Evolutionary conservation across 2,797 vertebrate genomes (phyloP).

Genomic region (Mormyrops boulengeri): DNA sequence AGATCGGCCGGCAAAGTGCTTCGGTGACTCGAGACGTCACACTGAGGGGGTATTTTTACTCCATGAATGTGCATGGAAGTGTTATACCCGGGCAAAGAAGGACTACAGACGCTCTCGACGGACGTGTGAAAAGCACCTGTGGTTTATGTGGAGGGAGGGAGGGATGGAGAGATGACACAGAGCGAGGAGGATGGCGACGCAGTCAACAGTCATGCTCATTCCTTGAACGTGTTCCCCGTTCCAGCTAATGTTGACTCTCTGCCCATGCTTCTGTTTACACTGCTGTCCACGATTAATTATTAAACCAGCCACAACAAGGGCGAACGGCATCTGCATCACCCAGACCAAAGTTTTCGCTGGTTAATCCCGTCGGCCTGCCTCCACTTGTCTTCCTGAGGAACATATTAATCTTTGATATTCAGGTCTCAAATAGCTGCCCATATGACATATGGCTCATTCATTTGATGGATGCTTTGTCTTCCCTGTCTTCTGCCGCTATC

Average conservation of each 20-base stretch:
- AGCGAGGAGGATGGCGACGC: background rate
- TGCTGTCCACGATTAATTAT: slow-evolving; percentile 10
- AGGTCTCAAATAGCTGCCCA: background rate
- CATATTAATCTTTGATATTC: slow-evolving; percentile 8
- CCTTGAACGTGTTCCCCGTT: background rate
- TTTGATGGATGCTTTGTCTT: background rate
- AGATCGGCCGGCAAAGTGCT: background rate
- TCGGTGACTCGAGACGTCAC: background rate
- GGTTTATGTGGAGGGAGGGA: background rate
- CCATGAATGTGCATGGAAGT: background rate
- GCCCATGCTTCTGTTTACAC: background rate
- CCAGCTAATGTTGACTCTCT: background rate
- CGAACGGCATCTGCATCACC: background rate
- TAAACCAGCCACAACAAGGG: slow-evolving; percentile 9
- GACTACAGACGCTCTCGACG: background rate
- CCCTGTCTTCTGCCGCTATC: background rate
- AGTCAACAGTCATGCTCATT: background rate
- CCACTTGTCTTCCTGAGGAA: background rate
- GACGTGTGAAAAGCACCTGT: background rate
- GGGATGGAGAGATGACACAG: background rate
- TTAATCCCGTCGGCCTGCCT: background rate
- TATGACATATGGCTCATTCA: background rate
- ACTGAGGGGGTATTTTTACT: background rate
- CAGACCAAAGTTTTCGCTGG: background rate
- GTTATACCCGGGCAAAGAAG: background rate